phyloP scores from a whole-genome alignment of 2,113 vertebrate genomes.

The Sprattus sprattus region DNA sequence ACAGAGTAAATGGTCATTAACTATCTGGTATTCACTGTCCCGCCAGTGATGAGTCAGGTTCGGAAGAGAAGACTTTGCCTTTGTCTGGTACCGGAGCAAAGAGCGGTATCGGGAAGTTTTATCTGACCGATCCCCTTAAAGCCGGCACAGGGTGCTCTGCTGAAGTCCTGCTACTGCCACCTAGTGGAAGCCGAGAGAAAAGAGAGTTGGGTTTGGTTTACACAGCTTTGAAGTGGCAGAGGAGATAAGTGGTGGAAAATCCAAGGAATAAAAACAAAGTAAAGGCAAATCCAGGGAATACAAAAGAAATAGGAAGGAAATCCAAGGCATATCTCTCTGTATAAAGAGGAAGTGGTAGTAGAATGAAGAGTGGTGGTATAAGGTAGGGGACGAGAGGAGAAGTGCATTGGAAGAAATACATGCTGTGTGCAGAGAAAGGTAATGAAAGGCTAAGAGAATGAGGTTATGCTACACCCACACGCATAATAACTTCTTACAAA shows the following conservation, averaged over 20 bases:
- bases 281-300: background rate
- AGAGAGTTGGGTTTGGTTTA: background rate
- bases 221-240: background rate
- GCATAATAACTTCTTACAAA: no score
- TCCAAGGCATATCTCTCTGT: background rate
- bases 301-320: background rate
- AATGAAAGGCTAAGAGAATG: background rate
- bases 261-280: background rate
- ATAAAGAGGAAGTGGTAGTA: background rate
- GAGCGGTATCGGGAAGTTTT: background rate
- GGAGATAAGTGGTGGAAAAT: background rate
- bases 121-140: background rate
- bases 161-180: conserved; percentile 1
- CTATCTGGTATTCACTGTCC: background rate
- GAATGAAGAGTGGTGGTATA: background rate
- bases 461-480: background rate
- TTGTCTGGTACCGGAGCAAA: background rate
- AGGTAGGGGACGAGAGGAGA: background rate
- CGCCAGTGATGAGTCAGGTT: background rate
- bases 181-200: background rate
- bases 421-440: background rate
- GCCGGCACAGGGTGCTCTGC: background rate
- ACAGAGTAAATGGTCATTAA: background rate
- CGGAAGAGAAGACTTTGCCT: background rate
- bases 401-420: background rate